These are phyloP conservation scores for Laticauda laticaudata DNA, from an alignment of 2,113 vertebrate species.

Conservation along the genomic window DNA sequence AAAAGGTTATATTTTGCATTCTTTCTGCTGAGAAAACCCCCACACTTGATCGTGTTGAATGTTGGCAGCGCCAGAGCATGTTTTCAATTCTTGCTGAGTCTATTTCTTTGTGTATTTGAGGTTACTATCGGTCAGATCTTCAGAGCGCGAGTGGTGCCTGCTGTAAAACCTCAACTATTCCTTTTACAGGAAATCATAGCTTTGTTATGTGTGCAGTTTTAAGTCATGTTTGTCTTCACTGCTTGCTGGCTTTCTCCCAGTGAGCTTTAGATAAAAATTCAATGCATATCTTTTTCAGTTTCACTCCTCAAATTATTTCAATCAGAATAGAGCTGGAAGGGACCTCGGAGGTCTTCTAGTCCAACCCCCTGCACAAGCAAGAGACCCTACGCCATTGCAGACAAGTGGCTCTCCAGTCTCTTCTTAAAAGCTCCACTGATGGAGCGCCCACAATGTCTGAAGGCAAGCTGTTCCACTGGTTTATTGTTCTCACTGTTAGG, in stretches of 20 bases:
- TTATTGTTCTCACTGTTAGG: background rate
- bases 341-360: background rate
- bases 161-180: background rate
- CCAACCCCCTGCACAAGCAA: background rate
- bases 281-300: background rate
- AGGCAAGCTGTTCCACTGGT: background rate
- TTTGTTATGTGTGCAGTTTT: background rate
- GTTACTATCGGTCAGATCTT: conserved; percentile 70
- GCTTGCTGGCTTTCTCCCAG: background rate
- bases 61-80: conserved; percentile 18
- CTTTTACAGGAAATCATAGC: background rate
- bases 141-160: background rate
- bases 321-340: background rate
- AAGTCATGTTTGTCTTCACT: no score
- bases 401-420: background rate
- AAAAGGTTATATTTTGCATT: background rate
- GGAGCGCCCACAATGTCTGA: background rate
- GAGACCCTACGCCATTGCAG: background rate
- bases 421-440: background rate
- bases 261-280: background rate
- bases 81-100: conserved; percentile 13
- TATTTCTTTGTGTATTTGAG: conserved; percentile 27
- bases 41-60: background rate
- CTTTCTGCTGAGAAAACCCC: accelerated
- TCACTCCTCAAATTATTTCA: background rate